Evolutionary conservation across 2,888 invertebrate genomes (phyloP), one percentile per base, ranked within the genome.

Genomic region (Synergus gifuensis): DNA sequence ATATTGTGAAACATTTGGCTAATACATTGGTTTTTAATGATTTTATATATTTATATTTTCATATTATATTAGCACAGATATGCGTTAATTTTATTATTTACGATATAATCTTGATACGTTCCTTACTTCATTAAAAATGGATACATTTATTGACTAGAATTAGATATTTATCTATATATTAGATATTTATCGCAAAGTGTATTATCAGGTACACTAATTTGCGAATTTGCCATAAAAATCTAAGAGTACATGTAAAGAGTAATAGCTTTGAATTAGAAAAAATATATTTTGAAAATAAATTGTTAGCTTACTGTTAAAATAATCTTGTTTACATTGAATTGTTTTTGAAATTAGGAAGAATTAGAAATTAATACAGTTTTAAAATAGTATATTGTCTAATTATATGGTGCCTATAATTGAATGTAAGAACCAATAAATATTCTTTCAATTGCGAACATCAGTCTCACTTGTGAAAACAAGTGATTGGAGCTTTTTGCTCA

Each of bases 71-170:
- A 49, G 28, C 16, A 54, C 28, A 73, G 2, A 73, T 54, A 49
- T 16, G 28, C 8, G 40, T n/a, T 54, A 22, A 16, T 54, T 1
- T 54, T n/a, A 49, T 2, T 49, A 16, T 36, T 73, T 54, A 28
- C 1, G 8, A n/a, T 12, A 54, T 46, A n/a, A 54, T 58, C 7
- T 73, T 73, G n/a, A 54, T 54, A 54, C 28, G 46, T 46, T 60
- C 5, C 11, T 60, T 18, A 60, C 22, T 60, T 60, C 22, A 62
- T 62, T 14, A 62, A 28, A 28, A 54, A 36, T 22, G 28, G 40
- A 73, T 58, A 73, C 54, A 58, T 73, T 73, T 58, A 73, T 28
- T 73, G 73, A 73, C 73, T 58, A 73, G 73, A 73, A 73, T n/a
- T 73, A 12, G n/a, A 73, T 54, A 73, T 73, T 69, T n/a, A n/a